phyloP scores from a whole-genome alignment of 1,140 invertebrate genomes.

The Drosophila murphyi region DNA sequence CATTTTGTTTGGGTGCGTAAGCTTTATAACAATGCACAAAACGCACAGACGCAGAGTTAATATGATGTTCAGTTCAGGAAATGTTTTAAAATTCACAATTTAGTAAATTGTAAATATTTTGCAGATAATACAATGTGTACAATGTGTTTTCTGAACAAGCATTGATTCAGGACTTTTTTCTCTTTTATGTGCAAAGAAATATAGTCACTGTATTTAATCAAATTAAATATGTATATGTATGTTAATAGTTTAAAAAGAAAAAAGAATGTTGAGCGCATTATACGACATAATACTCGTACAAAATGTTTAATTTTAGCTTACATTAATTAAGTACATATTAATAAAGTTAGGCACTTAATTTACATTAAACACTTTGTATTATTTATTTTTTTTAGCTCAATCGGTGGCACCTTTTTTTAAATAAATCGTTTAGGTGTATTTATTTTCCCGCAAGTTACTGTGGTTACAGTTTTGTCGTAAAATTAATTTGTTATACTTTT shows the following conservation, averaged over 20 bases:
- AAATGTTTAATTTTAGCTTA: constrained; percentile 48
- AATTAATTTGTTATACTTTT: neutral
- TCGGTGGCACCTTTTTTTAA: too few species aligned
- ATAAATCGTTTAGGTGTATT: too few species aligned
- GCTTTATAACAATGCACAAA: constrained; percentile 58
- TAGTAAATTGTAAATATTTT: constrained; percentile 81
- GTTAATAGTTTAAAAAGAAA: constrained; percentile 47
- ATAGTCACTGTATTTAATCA: constrained; percentile 82
- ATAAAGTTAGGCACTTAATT: constrained; percentile 39
- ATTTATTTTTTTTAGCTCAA: neutral
- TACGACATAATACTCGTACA: constrained; percentile 52
- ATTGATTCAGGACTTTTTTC: constrained; percentile 70
- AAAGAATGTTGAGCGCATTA: constrained; percentile 37
- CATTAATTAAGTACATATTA: constrained; percentile 39
- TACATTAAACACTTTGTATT: constrained; percentile 2
- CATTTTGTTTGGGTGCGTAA: constrained; percentile 47
- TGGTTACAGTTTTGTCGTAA: too few species aligned
- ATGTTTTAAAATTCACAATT: constrained; percentile 54
- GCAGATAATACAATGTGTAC: constrained; percentile 47
- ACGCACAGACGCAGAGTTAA: constrained; percentile 22
- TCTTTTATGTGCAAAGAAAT: constrained; percentile 74
- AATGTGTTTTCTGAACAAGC: constrained; percentile 32
- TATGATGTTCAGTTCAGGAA: constrained; percentile 41
- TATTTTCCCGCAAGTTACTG: neutral
- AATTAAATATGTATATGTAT: constrained; percentile 74